phyloP scores from a whole-genome alignment of 2,113 vertebrate genomes.

The Scortum barcoo region DNA sequence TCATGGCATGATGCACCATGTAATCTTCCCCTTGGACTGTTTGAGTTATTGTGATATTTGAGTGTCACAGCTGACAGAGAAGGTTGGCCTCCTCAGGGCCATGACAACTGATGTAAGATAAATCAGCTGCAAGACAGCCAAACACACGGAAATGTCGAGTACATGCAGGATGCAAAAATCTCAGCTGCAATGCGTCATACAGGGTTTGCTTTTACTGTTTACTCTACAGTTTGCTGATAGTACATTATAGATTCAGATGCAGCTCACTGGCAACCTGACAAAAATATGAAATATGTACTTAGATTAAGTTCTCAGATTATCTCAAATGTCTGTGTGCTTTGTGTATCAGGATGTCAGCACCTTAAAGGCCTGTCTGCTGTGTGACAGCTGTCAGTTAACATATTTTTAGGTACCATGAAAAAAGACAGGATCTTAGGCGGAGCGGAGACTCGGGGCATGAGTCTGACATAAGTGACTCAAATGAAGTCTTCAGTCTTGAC shows the following conservation, averaged over 20 bases:
- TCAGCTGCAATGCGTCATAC: not conserved
- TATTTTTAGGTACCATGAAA: not conserved
- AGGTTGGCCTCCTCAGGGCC: slow-evolving; percentile 44
- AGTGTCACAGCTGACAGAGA: slow-evolving; percentile 55
- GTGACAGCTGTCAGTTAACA: slow-evolving; percentile 9
- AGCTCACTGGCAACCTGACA: not conserved
- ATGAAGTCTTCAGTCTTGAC: not conserved
- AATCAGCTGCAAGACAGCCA: slow-evolving; percentile 31
- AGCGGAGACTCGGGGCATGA: not conserved
- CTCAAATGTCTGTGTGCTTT: not conserved
- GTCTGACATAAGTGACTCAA: not conserved
- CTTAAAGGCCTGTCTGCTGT: not conserved
- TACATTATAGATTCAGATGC: not conserved
- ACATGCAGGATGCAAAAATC: slow-evolving; percentile 7
- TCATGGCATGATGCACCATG: slow-evolving; percentile 61
- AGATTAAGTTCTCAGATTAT: not conserved
- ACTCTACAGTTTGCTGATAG: not conserved
- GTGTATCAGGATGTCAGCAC: not conserved
- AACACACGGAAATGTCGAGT: not conserved
- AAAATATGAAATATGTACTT: not conserved
- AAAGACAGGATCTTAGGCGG: not conserved
- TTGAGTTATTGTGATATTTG: slow-evolving; percentile 61
- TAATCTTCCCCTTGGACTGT: slow-evolving; percentile 65
- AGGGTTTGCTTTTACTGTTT: not conserved
- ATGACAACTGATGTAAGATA: slow-evolving; percentile 53